These are phyloP conservation scores for Nestor notabilis DNA, from an alignment of 2,113 vertebrate species.

Conservation along the genomic window DNA sequence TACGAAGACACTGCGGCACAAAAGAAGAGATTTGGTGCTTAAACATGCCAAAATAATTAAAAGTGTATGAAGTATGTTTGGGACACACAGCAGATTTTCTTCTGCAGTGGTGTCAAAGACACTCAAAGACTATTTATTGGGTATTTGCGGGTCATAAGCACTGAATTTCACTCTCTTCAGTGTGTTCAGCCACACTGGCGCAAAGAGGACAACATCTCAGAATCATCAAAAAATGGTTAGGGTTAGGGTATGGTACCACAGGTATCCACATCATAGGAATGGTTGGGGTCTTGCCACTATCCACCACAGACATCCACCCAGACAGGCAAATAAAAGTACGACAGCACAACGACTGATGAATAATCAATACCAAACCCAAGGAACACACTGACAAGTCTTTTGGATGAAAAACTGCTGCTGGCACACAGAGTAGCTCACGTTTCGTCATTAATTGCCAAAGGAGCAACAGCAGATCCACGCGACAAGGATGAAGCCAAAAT, in stretches of 20 bases:
- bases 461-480: background rate
- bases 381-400: background rate
- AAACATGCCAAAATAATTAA: background rate
- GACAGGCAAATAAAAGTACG: background rate
- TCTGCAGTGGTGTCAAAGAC: fast-evolving
- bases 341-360: background rate
- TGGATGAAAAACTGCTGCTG: fast-evolving
- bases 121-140: background rate
- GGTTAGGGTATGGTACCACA: background rate
- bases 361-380: background rate
- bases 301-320: background rate
- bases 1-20: background rate
- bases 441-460: background rate
- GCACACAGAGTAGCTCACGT: background rate
- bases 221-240: background rate
- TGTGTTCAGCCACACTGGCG: fast-evolving
- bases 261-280: background rate
- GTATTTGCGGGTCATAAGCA: fast-evolving
- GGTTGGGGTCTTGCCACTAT: background rate
- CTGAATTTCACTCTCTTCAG: background rate
- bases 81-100: background rate
- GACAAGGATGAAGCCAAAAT: background rate
- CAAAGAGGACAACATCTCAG: background rate
- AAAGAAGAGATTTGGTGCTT: background rate
- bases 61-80: fast-evolving